Percentiles rank a stretch among this genome's conserved stretches.
These are phyloP conservation scores for Laodelphax striatellus DNA, from an alignment of 1,140 invertebrate genomes.

Conservation along the genomic window DNA sequence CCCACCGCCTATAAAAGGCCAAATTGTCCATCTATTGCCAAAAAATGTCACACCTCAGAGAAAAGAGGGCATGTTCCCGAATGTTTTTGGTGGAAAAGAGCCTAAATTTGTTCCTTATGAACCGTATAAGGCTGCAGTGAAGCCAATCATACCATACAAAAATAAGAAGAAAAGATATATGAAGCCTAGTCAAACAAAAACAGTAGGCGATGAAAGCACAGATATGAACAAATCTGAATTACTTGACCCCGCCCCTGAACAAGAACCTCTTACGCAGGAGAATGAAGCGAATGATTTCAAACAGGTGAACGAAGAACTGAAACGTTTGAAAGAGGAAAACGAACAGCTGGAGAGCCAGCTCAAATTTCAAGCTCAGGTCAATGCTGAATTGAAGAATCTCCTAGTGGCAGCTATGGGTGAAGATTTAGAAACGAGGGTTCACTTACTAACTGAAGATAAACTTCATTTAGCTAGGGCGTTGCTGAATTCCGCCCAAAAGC, in stretches of 20 bases:
- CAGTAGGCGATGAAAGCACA: neutral
- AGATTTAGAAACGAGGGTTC: conserved; percentile 78
- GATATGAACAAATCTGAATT: neutral
- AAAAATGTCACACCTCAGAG: conserved; percentile 29
- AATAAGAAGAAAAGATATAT: conserved; percentile 18
- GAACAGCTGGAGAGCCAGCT: conserved; percentile 54
- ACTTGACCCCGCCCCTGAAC: neutral
- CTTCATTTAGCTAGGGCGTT: conserved; percentile 73
- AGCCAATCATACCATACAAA: conserved; percentile 50
- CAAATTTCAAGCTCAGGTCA: conserved; percentile 68
- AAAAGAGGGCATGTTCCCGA: conserved; percentile 25
- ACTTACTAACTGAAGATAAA: conserved; percentile 82
- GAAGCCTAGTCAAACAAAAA: neutral
- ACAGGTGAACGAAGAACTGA: conserved; percentile 39
- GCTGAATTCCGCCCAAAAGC: conserved; percentile 67
- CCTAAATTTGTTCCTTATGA: conserved; percentile 82
- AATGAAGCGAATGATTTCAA: conserved; percentile 28
- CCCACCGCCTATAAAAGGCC: conserved; percentile 33
- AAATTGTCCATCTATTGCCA: conserved; percentile 34
- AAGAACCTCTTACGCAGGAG: conserved; percentile 20
- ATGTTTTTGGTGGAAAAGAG: conserved; percentile 47
- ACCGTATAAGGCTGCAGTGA: conserved; percentile 75
- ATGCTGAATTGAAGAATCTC: conserved; percentile 84
- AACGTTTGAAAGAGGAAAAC: conserved; percentile 45
- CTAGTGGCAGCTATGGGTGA: conserved; percentile 88